Evolutionary conservation across 2,113 vertebrate genomes (phyloP).

Genomic region (Ctenodactylus gundi): DNA sequence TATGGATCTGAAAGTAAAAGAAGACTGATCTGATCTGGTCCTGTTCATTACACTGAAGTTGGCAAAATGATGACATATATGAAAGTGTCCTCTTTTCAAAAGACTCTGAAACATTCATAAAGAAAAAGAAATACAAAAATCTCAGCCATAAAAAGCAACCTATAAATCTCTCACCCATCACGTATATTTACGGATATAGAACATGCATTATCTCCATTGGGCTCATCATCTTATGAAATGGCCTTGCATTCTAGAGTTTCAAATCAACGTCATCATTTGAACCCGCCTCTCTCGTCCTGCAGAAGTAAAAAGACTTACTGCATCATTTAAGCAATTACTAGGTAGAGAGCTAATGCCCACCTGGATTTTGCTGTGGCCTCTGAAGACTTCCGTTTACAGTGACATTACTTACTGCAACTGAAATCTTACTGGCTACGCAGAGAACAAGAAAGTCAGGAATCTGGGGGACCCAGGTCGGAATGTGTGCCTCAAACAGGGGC

Average conservation of each 20-base stretch:
- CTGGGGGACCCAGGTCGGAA: not conserved
- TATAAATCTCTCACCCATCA: not conserved
- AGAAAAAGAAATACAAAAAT: not conserved
- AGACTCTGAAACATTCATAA: not conserved
- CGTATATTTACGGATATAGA: not conserved
- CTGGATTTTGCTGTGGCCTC: not conserved
- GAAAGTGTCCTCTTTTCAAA: not conserved
- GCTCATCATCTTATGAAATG: constrained; percentile 18
- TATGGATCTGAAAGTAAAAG: not conserved
- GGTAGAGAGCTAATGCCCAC: not conserved
- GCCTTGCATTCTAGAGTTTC: not conserved
- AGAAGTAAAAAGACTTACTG: not conserved
- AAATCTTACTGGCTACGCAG: constrained; percentile 29
- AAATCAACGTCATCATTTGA: not conserved
- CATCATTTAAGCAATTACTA: not conserved
- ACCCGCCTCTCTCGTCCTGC: constrained; percentile 7
- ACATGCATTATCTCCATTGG: not conserved
- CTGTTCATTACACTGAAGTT: not conserved
- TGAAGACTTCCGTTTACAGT: constrained; percentile 29
- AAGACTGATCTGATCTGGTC: not conserved
- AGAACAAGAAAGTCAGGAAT: constrained; percentile 41
- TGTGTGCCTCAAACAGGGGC: not conserved
- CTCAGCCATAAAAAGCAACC: not conserved
- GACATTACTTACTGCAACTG: constrained; percentile 19
- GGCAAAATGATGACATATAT: not conserved